A percentile compares a stretch with the other conserved stretches of the same genome.
Conservation (phyloP, 2,888 invertebrate species). For the Drosophila colorata region DNA sequence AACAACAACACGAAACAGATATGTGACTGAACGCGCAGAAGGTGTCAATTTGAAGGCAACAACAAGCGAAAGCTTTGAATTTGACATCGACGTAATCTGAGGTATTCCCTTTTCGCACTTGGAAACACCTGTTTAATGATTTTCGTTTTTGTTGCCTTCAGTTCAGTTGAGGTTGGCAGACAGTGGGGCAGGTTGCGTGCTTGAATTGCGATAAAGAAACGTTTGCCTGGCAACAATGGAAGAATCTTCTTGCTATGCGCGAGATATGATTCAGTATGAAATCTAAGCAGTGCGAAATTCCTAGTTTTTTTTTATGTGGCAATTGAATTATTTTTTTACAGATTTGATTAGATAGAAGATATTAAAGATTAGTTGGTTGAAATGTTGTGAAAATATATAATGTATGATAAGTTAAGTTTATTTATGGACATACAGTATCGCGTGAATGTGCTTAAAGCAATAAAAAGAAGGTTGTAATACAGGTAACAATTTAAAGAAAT, state of each 20-base stretch:
- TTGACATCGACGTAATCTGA: slow-evolving; percentile 55
- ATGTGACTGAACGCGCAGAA: slow-evolving; percentile 24
- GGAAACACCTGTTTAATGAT: slow-evolving; percentile 70
- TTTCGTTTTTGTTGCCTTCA: slow-evolving; percentile 5
- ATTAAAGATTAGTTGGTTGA: slow-evolving; percentile 6
- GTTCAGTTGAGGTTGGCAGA: slow-evolving; percentile 32
- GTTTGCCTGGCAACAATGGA: slow-evolving; percentile 42
- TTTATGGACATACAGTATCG: no score
- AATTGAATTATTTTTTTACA: slow-evolving; percentile 11
- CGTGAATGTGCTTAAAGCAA: not conserved
- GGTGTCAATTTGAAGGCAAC: slow-evolving; percentile 52
- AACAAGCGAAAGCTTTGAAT: slow-evolving; percentile 9
- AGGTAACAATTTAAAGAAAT: no score
- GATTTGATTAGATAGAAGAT: slow-evolving; percentile 18
- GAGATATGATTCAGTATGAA: slow-evolving; percentile 26
- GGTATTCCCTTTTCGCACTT: slow-evolving; percentile 72
- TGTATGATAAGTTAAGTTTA: not conserved
- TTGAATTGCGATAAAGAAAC: slow-evolving; percentile 37
- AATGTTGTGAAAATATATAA: not conserved
- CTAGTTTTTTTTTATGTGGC: slow-evolving; percentile 11
- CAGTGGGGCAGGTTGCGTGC: slow-evolving; percentile 76
- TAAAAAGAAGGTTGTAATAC: not conserved
- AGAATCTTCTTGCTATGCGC: not conserved
- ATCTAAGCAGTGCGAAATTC: slow-evolving; percentile 26
- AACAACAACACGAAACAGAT: slow-evolving; percentile 11